Evolutionary conservation across 2,888 invertebrate genomes (phyloP), one percentile per base, ranked within the genome.

Genomic region (Lochmaea capreae): DNA sequence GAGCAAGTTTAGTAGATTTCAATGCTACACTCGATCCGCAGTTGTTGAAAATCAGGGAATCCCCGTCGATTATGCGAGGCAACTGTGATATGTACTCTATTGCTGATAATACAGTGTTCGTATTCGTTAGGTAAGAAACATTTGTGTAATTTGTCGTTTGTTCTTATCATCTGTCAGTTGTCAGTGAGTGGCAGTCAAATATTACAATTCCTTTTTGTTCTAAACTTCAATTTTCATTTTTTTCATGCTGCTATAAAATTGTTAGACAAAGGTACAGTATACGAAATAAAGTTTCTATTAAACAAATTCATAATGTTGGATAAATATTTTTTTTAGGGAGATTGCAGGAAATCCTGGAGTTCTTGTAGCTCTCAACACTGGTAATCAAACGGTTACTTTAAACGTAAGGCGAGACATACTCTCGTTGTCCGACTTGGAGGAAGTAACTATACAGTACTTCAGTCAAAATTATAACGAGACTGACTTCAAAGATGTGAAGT

Each of bases 281-380:
- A 49, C 68, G 8, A 12, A 39, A 3, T 67, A 46, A 43, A 42
- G 12, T 54, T 42, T 26, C 43, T 57, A 6, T 42, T 43, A 14
- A 43, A 22, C 46, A 8, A 14, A n/a, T 61, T 61, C n/a, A n/a
- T 72, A 66, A 58, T 72, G n/a, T 58, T 49, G n/a, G 5, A 57
- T 22, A 11, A 39, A 52, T 26, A 42, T 12, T 33, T 65, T 46
- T 59, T 66, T 70, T 84, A 95, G 95, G 87, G 90, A 92, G 84
- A 92, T 93, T 85, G 86, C 90, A 18, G 94, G 93, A 0, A 93
- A 92, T 87, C 94, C 93, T 0, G 95, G 95, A 22, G 93, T 91
- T 87, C 88, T 94, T 80, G 92, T 93, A 33, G 90, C 92, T 65
- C 91, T 91, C 82, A 95, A 95, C 87, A 91, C 93, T 16, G 88